Evolutionary conservation across 2,113 vertebrate genomes (phyloP), one percentile per base, ranked within the genome.

Genomic region (Scomber scombrus): DNA sequence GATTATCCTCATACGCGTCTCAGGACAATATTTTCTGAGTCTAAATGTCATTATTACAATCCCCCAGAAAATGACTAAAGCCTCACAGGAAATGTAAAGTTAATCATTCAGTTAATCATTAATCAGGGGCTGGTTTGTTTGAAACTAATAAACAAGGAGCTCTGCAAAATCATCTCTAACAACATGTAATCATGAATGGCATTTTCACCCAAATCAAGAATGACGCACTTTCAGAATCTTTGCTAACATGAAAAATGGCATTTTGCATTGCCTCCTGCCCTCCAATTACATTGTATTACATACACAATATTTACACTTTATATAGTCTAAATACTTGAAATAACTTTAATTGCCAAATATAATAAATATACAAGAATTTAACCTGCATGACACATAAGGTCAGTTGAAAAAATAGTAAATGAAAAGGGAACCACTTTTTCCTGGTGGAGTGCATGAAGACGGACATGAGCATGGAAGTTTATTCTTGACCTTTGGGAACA

Each of bases 71-170:
- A 64, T 75, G 7, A 63, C 19, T 21, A 5, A 19, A 21, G 64
- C 64, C 69, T 66, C 29, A 21, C 0, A 34, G 61, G 56, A 82
- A 79, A 68, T 61, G 40, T 61, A 26, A 26, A 66, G 19, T 79
- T 54, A 60, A 65, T 84, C 78, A 62, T 43, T 73, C 57, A 14
- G 55, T 51, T n/a, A n/a, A 66, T 57, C 50, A 54, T 50, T 80
- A 61, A 67, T 57, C 67, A 78, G 58, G 5, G 5, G 26, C 15
- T 51, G 58, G 16, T 67, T 80, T 71, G 63, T 66, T 80, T 70
- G 29, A 52, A 69, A 75, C 75, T 71, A 65, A 15, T 75, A 51
- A 84, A 81, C 6, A 71, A 29, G 46, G 51, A 55, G 21, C 54
- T 62, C 15, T 26, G 66, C 49, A 34, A 69, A 78, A 74, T 75